Evolutionary conservation across 2,113 vertebrate genomes (phyloP).

Genomic region (Poeciliopsis occidentalis): DNA sequence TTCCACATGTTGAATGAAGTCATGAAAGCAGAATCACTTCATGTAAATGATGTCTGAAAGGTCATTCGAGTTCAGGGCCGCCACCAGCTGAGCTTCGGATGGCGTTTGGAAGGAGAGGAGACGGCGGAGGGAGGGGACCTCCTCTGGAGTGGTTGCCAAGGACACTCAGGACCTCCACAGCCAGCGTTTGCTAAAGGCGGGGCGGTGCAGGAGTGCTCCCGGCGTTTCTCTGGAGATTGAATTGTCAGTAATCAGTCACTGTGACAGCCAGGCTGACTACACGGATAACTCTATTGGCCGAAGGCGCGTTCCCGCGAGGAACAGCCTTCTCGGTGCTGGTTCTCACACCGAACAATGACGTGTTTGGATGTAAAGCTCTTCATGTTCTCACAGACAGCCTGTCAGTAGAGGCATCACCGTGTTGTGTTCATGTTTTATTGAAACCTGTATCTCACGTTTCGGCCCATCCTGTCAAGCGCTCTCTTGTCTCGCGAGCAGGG

Average conservation of each 20-base stretch:
- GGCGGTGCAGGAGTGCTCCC: slow-evolving; percentile 35
- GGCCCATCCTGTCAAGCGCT: slow-evolving; percentile 10
- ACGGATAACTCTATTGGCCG: slow-evolving; percentile 45
- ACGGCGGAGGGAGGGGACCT: not conserved
- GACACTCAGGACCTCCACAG: slow-evolving; percentile 54
- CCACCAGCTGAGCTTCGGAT: slow-evolving; percentile 45
- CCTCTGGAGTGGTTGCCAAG: slow-evolving; percentile 57
- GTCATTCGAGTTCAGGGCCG: slow-evolving; percentile 46
- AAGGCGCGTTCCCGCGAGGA: slow-evolving; percentile 45
- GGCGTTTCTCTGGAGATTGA: slow-evolving; percentile 47
- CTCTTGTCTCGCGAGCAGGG: not conserved
- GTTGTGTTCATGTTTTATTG: slow-evolving; percentile 54
- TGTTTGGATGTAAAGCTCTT: slow-evolving; percentile 10
- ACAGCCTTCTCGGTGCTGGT: slow-evolving; percentile 27
- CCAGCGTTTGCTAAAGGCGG: slow-evolving; percentile 1
- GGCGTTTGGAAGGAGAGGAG: not conserved
- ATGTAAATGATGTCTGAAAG: slow-evolving; percentile 58
- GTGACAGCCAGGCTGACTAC: slow-evolving; percentile 47
- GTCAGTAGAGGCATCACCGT: slow-evolving; percentile 25
- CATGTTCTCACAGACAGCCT: slow-evolving; percentile 8
- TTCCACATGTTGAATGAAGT: not conserved
- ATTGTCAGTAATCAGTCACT: slow-evolving; percentile 56
- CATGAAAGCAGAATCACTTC: slow-evolving; percentile 32
- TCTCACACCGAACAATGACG: slow-evolving; percentile 13
- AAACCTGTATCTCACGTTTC: slow-evolving; percentile 33